phyloP scores from a whole-genome alignment of 2,888 invertebrate genomes.

The Sesamia inferens region DNA sequence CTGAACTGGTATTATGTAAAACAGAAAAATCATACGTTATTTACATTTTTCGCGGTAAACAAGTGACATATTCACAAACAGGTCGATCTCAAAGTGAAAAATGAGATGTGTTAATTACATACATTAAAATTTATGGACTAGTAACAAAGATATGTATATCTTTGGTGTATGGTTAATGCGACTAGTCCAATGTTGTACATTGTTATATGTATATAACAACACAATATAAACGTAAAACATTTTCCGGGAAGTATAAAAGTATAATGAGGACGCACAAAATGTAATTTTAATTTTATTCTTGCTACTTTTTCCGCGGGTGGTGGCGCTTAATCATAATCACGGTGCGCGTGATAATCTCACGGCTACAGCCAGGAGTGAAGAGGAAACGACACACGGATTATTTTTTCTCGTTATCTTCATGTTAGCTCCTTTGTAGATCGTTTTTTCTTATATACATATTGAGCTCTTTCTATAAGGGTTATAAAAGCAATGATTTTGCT shows the following conservation, averaged over 20 bases:
- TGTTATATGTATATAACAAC: conserved; percentile 26
- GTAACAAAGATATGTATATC: too few species aligned
- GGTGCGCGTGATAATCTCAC: conserved; percentile 80
- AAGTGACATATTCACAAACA: conserved; percentile 2
- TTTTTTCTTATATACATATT: conserved; percentile 67
- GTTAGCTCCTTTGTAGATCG: conserved; percentile 65
- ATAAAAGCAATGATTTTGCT: not conserved
- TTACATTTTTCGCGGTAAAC: conserved; percentile 13
- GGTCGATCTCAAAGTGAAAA: conserved; percentile 10
- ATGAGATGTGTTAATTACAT: conserved; percentile 16
- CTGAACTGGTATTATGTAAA: conserved; percentile 60
- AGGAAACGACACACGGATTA: conserved; percentile 78
- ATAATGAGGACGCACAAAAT: conserved; percentile 76
- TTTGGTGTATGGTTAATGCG: too few species aligned
- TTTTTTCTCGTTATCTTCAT: conserved; percentile 74
- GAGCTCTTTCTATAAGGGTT: conserved; percentile 27
- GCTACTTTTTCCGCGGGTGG: conserved; percentile 74
- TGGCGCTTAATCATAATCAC: conserved; percentile 84
- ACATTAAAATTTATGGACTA: conserved; percentile 22
- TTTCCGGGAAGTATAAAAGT: conserved; percentile 67
- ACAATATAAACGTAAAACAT: conserved; percentile 61
- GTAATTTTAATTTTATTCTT: conserved; percentile 82
- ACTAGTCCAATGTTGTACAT: too few species aligned
- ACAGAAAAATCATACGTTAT: conserved; percentile 47
- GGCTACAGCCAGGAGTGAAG: conserved; percentile 74